A percentile compares a stretch with the other conserved stretches of the same genome.
These are phyloP conservation scores for Atrina japonica DNA, from an alignment of 2,888 invertebrate genomes.

Conservation along the genomic window DNA sequence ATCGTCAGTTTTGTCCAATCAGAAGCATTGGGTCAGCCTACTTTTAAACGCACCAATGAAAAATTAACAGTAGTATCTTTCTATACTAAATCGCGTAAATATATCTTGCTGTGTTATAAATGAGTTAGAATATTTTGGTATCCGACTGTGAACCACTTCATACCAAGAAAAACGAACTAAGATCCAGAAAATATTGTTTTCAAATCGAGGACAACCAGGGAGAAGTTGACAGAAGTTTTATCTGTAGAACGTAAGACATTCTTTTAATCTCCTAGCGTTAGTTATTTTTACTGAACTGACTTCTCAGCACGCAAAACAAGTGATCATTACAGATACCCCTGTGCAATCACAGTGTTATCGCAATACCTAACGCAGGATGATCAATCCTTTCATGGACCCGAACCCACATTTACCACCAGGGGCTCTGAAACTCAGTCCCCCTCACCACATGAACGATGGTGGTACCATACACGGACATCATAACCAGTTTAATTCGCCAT, in stretches of 20 bases:
- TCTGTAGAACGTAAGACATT: not conserved
- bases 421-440: constrained; percentile 80
- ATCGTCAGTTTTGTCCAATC: constrained; percentile 11
- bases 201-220: constrained; percentile 17
- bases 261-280: not conserved
- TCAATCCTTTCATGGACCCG: constrained; percentile 93
- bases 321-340: not conserved
- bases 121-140: constrained; percentile 32
- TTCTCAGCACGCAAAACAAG: constrained; percentile 14
- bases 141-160: constrained; percentile 32
- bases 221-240: constrained; percentile 24
- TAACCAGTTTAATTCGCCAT: constrained; percentile 80
- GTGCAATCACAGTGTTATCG: not conserved
- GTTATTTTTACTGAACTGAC: not conserved
- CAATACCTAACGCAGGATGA: constrained; percentile 81
- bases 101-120: constrained; percentile 34
- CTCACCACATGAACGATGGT: constrained; percentile 69
- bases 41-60: constrained; percentile 11
- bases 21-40: constrained; percentile 1
- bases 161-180: constrained; percentile 16
- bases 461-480: constrained; percentile 64
- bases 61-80: constrained; percentile 1
- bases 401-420: constrained; percentile 78
- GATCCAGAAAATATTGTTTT: constrained; percentile 21
- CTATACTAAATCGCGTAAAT: constrained; percentile 11